These are phyloP conservation scores for Siniperca obscura DNA, from an alignment of 2,797 vertebrate species.

Conservation along the genomic window DNA sequence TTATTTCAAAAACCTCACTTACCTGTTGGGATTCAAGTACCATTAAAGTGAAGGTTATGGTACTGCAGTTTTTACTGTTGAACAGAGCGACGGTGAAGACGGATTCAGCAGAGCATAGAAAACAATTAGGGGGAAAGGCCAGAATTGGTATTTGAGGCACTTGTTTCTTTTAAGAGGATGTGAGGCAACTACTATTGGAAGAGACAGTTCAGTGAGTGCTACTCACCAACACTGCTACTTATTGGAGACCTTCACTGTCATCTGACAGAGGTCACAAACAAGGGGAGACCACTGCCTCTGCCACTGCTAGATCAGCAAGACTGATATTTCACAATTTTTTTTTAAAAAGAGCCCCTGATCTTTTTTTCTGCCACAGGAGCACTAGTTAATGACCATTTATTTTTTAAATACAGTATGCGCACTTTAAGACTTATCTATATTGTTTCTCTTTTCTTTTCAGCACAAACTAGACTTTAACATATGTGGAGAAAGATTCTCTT, in stretches of 20 bases:
- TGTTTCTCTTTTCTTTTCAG: slow-evolving; percentile 5
- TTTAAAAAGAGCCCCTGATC: slow-evolving; percentile 9
- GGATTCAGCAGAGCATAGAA: slow-evolving; percentile 71
- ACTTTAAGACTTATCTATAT: slow-evolving; percentile 47
- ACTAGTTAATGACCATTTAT: slow-evolving; percentile 24
- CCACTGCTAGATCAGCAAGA: slow-evolving; percentile 64
- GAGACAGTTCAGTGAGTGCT: slow-evolving; percentile 74
- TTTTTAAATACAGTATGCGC: slow-evolving; percentile 43
- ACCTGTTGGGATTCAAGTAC: slow-evolving; percentile 45
- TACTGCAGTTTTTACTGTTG: slow-evolving; percentile 48
- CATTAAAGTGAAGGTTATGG: slow-evolving; percentile 57
- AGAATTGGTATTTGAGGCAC: slow-evolving; percentile 70
- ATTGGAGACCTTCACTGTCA: slow-evolving; percentile 76
- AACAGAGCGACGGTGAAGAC: slow-evolving; percentile 57
- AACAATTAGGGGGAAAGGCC: slow-evolving; percentile 69
- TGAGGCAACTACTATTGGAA: slow-evolving; percentile 67
- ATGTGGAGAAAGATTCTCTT: neutral
- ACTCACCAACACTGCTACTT: slow-evolving; percentile 71
- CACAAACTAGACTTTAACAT: slow-evolving; percentile 1
- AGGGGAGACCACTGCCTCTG: slow-evolving; percentile 48
- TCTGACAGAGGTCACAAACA: slow-evolving; percentile 78
- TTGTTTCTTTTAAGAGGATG: slow-evolving; percentile 73
- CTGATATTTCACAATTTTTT: slow-evolving; percentile 18
- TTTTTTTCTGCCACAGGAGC: slow-evolving; percentile 23
- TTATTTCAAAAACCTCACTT: slow-evolving; percentile 35